Evolutionary conservation across 23 tunicate genomes (phyloP), one percentile per base, ranked within the genome.

Genomic region (Trididemnum nubilum): DNA sequence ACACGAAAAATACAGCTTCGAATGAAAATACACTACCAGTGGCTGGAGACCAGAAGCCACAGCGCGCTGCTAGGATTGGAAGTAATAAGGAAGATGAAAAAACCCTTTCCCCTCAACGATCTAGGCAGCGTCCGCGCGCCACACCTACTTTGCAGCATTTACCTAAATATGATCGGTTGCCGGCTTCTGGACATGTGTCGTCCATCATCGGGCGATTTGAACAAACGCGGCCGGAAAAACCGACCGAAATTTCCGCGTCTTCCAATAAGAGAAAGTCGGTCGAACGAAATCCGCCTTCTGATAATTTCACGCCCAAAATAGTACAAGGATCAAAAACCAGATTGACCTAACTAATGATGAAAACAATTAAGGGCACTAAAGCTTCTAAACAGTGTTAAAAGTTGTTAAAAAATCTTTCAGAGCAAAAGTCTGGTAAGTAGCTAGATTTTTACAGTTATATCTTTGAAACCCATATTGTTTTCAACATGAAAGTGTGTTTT

Each of bases 121-220:
- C 80, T 39, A 59, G 79, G 75, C 44, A 87, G 77, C 66, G 87
- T 4, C 38, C 88, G 3, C 36, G 81, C 0, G 34, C 84, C 2
- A 78, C 79, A 2, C 82, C 84, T 7, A 72, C 83, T 0, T 37
- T 34, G 51, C 64, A 70, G 50, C 76, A 79, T 34, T 32, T 59
- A 73, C 58, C 85, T 4, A 80, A 84, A 33, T 79, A 76, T 51
- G 85, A 83, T 29, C 65, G 81, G 27, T 69, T 83, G 27, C 89
- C 88, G 1, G 39, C 82, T 1, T 34, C 89, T 35, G 95, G 95
- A 0, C 88, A 73, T n/a, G 95, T 90, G 22, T 90, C 95, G 2
- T 51, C 88, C 25, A 79, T 90, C 35, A 77, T 90, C 58, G 95
- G 95, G 30, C 74, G 85, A 34, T 90, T 90, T 73, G 95, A 90